Evolutionary conservation across 2,113 vertebrate species (phyloP), one percentile per base, ranked within the genome.

Genomic region (Sebastes schlegelii): DNA sequence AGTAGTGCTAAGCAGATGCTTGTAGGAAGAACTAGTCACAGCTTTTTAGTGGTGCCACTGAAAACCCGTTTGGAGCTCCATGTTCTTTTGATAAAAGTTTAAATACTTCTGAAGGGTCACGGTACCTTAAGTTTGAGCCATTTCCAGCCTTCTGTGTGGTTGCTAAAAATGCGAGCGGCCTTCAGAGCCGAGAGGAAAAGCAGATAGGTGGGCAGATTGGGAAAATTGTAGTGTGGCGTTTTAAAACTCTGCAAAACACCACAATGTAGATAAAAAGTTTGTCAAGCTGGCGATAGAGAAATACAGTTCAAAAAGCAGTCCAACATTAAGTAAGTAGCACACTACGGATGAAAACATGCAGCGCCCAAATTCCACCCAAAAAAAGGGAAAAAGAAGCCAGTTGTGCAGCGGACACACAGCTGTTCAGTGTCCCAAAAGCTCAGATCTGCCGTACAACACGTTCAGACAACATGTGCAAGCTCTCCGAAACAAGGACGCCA

Each of bases 21-120:
- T 82, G 89, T 87, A 88, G 88, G 89, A 89, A 90, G 92, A 76
- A 88, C 72, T 64, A 82, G 77, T 89, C 87, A 54, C 87, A 87
- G 87, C 65, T 89, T 74, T 62, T 0, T 42, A 51, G 34, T 49
- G 78, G 71, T 11, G 84, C 61, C n/a, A 9, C 68, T 19, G 66
- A 83, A 65, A 84, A 70, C 76, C 82, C 66, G 76, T 77, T 77
- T 55, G 69, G 77, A 70, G 63, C 72, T 2, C 14, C 0, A 4
- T 43, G 74, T 81, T 84, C 80, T 83, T 81, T 61, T 54, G 45
- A 67, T 69, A 81, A 83, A 92, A 90, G 67, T 87, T 90, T 43
- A 62, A 70, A 79, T 81, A 78, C 76, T 86, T 87, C 8, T 21
- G 3, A 23, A 68, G 61, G 89, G 86, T 88, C 83, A 23, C 3